phyloP scores from a whole-genome alignment of 2,113 vertebrate species.

The Mesitornis unicolor region DNA sequence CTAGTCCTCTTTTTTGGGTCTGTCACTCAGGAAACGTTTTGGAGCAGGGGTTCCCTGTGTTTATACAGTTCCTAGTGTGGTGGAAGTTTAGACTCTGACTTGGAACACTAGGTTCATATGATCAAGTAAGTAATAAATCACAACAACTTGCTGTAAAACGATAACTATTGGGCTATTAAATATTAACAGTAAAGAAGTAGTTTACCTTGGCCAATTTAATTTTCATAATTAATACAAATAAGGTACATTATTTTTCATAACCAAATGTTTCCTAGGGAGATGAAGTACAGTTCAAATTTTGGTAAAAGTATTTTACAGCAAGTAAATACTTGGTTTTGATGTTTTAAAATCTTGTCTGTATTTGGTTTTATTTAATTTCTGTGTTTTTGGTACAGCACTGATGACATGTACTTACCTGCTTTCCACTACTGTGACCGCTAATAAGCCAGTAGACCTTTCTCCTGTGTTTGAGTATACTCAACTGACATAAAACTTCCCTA shows the following conservation, averaged over 20 bases:
- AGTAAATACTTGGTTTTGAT: not conserved
- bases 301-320: not conserved
- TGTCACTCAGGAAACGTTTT: not conserved
- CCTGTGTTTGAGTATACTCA: not conserved
- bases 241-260: not conserved
- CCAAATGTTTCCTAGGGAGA: not conserved
- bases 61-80: not conserved
- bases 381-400: not conserved
- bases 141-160: not conserved
- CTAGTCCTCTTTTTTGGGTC: not conserved
- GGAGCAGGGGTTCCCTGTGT: not conserved
- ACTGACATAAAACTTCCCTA: not conserved
- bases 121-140: not conserved
- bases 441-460: not conserved
- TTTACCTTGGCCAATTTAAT: not conserved
- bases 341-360: not conserved
- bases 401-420: not conserved
- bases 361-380: not conserved
- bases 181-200: not conserved
- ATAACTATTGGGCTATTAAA: not conserved
- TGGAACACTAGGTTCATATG: not conserved
- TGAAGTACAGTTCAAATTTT: not conserved
- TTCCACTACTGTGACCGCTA: not conserved
- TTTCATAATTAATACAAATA: not conserved
- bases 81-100: not conserved